Base-by-base conservation (phyloP, 2,888 invertebrate genomes). In the Baccha elongata region DNA sequence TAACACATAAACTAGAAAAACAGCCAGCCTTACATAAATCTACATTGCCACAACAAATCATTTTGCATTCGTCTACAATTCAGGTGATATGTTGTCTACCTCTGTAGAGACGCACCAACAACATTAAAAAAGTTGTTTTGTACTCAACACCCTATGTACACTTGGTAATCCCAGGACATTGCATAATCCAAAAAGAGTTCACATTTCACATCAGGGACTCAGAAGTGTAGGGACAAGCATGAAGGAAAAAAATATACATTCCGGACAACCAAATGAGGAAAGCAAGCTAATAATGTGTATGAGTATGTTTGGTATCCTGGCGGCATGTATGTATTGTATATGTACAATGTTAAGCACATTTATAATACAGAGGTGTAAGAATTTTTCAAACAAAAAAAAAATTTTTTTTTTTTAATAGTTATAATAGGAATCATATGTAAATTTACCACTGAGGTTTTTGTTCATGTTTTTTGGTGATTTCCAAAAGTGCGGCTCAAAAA, bases 51-150 rank as follows among this genome's bases (percentile, higher is more conserved):
- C 40, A 75, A 75, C 81, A 75, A 81, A 81, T 81, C 76, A 76
- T 71, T 75, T 71, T 64, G 19, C 78, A 68, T 78, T 78, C 83
- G 62, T 78, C 72, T 64, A 68, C 62, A 78, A 83, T 78, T 78
- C 78, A 68, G 55, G 81, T 62, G 81, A 72, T 75, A 60, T 69
- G 44, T 69, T 15, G 75, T 53, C 48, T 64, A 17, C 40, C 35
- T n/a, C 62, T 32, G 11, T 21, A 21, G 74, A 50, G 68, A 69
- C 60, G 21, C 58, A 58, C 4, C 55, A 40, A n/a, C 37, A 23
- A 15, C 44, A 73, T 13, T 35, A 73, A 73, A 73, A 53, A 69
- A 64, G 62, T 35, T 64, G 64, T 64, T 75, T 40, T 67, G 48
- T 29, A 44, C 65, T 71, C 71, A 55, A 60, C 75, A n/a, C 8